Evolutionary conservation across 1,140 invertebrate genomes (phyloP).

Genomic region (Leptopilina clavipes): DNA sequence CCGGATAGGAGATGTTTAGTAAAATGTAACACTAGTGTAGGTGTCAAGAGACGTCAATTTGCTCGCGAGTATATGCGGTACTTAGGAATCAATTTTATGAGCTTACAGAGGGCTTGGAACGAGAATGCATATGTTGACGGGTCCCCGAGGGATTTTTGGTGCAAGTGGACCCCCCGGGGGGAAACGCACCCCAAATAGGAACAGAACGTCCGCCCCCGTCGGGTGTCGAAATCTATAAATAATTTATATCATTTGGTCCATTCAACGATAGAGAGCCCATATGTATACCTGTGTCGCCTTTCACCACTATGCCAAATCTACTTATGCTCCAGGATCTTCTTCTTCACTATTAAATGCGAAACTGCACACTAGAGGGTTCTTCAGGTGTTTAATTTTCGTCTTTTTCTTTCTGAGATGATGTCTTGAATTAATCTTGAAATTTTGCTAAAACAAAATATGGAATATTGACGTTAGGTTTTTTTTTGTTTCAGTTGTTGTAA

Average conservation of each 20-base stretch:
- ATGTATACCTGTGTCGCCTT: conserved; percentile 73
- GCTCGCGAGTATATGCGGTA: conserved; percentile 65
- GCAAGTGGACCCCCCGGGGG: conserved; percentile 71
- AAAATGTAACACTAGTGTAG: conserved; percentile 50
- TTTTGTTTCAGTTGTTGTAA: no score
- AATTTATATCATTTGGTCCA: conserved; percentile 76
- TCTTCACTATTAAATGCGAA: neutral
- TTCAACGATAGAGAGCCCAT: conserved; percentile 68
- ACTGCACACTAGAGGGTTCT: neutral
- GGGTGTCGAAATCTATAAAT: conserved; percentile 76
- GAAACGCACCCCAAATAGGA: conserved; percentile 58
- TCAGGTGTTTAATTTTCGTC: neutral
- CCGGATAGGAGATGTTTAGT: neutral
- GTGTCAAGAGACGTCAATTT: conserved; percentile 66
- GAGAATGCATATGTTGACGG: conserved; percentile 73
- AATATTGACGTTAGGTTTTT: no score
- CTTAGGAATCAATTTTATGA: conserved; percentile 74
- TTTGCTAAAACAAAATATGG: neutral
- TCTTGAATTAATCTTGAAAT: neutral
- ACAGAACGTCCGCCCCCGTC: conserved; percentile 55
- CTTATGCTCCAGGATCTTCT: conserved; percentile 35
- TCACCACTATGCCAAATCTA: conserved; percentile 62
- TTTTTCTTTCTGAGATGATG: neutral
- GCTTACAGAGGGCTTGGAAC: conserved; percentile 61
- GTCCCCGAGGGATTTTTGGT: conserved; percentile 67